A percentile compares a stretch with the other conserved stretches of the same genome.
Evolutionary conservation across 2,797 vertebrate species (phyloP).

Genomic region (Acrossocheilus fasciatus): DNA sequence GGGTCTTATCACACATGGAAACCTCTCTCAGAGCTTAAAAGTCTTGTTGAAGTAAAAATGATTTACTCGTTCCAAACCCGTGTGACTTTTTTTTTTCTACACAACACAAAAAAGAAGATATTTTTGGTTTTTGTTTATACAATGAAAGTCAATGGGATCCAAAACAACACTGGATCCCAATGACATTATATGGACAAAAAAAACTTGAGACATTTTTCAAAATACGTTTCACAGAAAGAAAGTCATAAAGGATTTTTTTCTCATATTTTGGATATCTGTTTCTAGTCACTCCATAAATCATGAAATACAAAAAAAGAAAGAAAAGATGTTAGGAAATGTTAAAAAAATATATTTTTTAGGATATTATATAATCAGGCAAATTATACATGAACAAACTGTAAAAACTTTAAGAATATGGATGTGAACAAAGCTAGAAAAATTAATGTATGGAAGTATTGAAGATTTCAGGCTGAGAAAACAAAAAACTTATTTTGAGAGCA

Average conservation of each 20-base stretch:
- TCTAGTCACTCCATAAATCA: not conserved
- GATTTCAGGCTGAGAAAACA: not conserved
- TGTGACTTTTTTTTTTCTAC: not conserved
- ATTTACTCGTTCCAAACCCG: slow-evolving; percentile 8
- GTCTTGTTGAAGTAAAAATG: not conserved
- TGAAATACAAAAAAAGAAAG: not conserved
- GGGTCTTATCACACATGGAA: slow-evolving; percentile 67
- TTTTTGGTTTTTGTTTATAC: not conserved
- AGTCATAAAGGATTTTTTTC: too few species aligned
- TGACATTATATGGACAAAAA: not conserved
- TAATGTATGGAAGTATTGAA: not conserved
- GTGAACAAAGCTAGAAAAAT: not conserved
- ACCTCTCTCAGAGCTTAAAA: not conserved
- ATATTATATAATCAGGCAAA: not conserved
- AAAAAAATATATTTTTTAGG: too few species aligned
- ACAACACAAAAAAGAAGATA: not conserved
- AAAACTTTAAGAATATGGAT: not conserved
- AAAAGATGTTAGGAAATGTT: not conserved
- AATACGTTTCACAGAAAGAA: too few species aligned
- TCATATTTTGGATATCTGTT: too few species aligned
- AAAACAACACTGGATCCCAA: not conserved
- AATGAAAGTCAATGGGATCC: not conserved
- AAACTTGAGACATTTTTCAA: not conserved
- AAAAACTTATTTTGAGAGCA: not conserved
- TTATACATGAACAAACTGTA: not conserved